Evolutionary conservation across 2,888 invertebrate species (phyloP).

Genomic region (Stictocephala bisonia): DNA sequence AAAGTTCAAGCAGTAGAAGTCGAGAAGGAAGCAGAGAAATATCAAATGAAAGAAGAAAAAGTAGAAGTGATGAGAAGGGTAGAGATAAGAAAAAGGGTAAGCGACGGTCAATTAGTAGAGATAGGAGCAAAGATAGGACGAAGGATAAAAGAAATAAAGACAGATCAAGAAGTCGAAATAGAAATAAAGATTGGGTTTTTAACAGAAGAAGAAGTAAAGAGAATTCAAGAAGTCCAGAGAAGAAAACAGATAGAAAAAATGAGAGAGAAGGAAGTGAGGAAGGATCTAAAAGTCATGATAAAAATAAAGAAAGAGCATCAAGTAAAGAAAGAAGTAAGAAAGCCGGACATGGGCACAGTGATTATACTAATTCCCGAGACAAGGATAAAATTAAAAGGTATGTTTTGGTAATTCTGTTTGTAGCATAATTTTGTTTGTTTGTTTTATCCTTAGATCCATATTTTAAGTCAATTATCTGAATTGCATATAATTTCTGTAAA

Average conservation of each 20-base stretch:
- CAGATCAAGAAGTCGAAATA: too few species aligned
- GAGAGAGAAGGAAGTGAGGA: not conserved
- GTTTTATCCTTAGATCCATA: too few species aligned
- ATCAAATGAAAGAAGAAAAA: constrained; percentile 53
- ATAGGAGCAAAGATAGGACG: constrained; percentile 43
- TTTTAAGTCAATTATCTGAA: too few species aligned
- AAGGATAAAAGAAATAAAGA: constrained; percentile 58
- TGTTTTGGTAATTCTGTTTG: constrained; percentile 58
- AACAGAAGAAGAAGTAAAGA: constrained; percentile 6
- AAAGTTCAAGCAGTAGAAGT: constrained; percentile 49
- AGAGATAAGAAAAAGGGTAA: constrained; percentile 57
- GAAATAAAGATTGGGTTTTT: not conserved
- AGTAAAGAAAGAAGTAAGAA: not conserved
- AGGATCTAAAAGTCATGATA: not conserved
- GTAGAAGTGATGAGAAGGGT: constrained; percentile 58
- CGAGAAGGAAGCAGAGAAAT: constrained; percentile 48
- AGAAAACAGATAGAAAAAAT: not conserved
- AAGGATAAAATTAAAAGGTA: constrained; percentile 57
- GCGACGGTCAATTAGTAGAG: constrained; percentile 34
- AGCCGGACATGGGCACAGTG: not conserved
- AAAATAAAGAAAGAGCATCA: not conserved
- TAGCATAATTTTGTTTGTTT: too few species aligned
- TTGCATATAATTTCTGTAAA: too few species aligned
- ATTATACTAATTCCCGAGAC: constrained; percentile 43
- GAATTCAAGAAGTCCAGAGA: too few species aligned